These are phyloP conservation scores for Desmophyllum pertusum DNA, from an alignment of 92 coral and sea anemone species.

Conservation along the genomic window DNA sequence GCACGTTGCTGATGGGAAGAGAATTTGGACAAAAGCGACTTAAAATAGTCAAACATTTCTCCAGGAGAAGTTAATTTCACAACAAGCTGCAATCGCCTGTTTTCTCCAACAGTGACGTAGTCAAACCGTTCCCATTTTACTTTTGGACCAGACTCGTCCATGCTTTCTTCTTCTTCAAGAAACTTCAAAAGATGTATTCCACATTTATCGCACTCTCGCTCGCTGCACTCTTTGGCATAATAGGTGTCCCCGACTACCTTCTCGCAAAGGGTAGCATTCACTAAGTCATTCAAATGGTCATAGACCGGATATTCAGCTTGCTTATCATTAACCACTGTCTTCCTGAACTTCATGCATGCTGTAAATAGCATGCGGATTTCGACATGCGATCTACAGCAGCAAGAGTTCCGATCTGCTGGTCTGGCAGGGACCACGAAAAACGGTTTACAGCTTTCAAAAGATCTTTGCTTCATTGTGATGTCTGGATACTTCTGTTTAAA, in stretches of 20 bases:
- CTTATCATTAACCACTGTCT: not conserved
- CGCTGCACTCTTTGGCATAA: constrained; percentile 32
- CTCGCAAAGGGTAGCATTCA: constrained; percentile 31
- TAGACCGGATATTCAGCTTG: not conserved
- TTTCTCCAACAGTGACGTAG: constrained; percentile 16
- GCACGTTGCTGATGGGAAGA: constrained; percentile 63
- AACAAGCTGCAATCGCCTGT: constrained; percentile 25
- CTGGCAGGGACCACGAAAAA: constrained; percentile 50
- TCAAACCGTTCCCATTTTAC: constrained; percentile 53
- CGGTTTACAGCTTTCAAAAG: constrained; percentile 66
- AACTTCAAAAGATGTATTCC: constrained; percentile 27
- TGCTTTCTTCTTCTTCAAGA: constrained; percentile 16
- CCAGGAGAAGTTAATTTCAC: constrained; percentile 7
- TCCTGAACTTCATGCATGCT: constrained; percentile 48
- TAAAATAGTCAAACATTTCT: constrained; percentile 34
- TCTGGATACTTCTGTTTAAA: constrained; percentile 12
- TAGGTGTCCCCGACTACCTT: constrained; percentile 8
- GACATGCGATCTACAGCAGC: constrained; percentile 67
- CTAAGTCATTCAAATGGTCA: constrained; percentile 41
- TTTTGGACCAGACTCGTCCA: not conserved
- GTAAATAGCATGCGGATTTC: constrained; percentile 59
- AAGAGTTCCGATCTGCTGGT: constrained; percentile 43
- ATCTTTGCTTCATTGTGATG: constrained; percentile 55
- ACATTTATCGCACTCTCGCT: constrained; percentile 47
- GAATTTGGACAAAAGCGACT: constrained; percentile 29